Evolutionary conservation across 2,888 invertebrate genomes (phyloP).

Genomic region (Sesia apiformis): DNA sequence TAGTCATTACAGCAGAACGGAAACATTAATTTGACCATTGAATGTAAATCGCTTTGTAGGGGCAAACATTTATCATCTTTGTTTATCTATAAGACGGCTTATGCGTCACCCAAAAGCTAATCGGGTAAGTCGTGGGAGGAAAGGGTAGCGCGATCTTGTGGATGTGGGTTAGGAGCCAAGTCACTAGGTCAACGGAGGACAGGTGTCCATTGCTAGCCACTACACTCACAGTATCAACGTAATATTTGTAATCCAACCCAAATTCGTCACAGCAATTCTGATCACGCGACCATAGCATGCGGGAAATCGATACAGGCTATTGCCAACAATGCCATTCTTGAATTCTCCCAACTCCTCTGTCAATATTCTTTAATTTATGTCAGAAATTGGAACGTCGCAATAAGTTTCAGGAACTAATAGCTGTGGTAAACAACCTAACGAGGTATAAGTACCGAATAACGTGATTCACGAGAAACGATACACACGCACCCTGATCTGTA

Average conservation of each 20-base stretch:
- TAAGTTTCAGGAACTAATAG: background rate
- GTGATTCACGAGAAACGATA: slow-evolving; percentile 15
- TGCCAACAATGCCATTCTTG: slow-evolving; percentile 13
- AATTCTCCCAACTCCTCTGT: background rate
- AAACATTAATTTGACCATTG: background rate
- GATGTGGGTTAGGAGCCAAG: background rate
- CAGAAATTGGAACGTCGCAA: background rate
- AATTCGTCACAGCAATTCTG: background rate
- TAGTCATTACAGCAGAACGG: background rate
- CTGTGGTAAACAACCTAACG: background rate
- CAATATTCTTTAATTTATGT: background rate
- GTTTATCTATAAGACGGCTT: too few relatives aligned
- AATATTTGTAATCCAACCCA: too few relatives aligned
- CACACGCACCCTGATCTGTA: slow-evolving; percentile 9
- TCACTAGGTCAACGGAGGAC: slow-evolving; percentile 5
- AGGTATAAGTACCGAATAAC: slow-evolving; percentile 3
- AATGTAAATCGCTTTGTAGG: background rate
- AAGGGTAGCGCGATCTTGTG: background rate
- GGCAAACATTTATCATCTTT: background rate
- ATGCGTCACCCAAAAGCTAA: too few relatives aligned
- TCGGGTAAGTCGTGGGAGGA: background rate
- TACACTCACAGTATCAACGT: too few relatives aligned
- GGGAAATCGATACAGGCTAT: slow-evolving; percentile 9
- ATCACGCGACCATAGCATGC: slow-evolving; percentile 15
- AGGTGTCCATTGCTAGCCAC: slow-evolving; percentile 1